Base-by-base conservation (phyloP, 2,888 invertebrate species). In the Hecatera dysodea region DNA sequence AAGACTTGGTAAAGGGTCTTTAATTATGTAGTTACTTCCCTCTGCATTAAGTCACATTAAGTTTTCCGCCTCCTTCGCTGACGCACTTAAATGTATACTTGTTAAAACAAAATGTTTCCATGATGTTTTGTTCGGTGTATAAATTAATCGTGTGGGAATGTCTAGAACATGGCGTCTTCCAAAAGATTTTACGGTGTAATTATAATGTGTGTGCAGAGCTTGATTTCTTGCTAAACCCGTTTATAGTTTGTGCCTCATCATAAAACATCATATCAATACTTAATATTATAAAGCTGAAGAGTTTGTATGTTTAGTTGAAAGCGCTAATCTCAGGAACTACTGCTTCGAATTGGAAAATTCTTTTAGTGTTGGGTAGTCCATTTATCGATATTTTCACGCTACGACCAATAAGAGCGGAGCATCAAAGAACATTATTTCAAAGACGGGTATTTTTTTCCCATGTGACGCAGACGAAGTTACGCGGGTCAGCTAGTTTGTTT, bases 201-300 rank as follows among this genome's bases (percentile, higher is more conserved):
- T 63, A 6, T 44, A 64, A 56, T 66, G 50, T 66, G 50, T 66
- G 44, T 15, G 42, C 46, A 11, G 29, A 77, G 67, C 53, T 39
- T 50, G 64, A 81, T 67, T 72, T 44, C 64, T 57, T 44, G 55
- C 22, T 53, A 55, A 72, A 77, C 61, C 50, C 72, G 72, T 81
- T 72, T 67, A 61, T 48, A 76, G 52, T 44, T 24, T 64, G 19
- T 29, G 52, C 19, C 22, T 53, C 64, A 50, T 53, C 64, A 50
- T 67, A 67, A 72, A 72, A 77, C 27, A 67, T 56, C 17, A 36
- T 46, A 55, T 69, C n/a, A n/a, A n/a, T n/a, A n/a, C n/a, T n/a
- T n/a, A n/a, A n/a, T n/a, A n/a, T n/a, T n/a, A n/a, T n/a, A n/a
- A n/a, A n/a, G n/a, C n/a, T n/a, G n/a, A n/a, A n/a, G n/a, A n/a